Conservation (phyloP, 2,888 invertebrate genomes). For the Abscondita cerata region DNA sequence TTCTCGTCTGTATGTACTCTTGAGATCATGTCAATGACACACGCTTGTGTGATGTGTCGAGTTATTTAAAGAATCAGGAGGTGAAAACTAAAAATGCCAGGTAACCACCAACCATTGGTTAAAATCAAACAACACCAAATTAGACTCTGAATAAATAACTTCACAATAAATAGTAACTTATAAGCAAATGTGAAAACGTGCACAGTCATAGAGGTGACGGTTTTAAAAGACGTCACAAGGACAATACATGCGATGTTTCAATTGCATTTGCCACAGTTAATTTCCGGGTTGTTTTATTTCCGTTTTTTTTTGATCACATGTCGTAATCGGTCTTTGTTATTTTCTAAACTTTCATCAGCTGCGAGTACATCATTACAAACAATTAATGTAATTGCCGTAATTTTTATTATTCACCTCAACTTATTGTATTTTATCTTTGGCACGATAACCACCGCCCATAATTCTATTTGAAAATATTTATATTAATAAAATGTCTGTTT, state of each 20-base stretch:
- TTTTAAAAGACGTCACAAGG: constrained; percentile 8
- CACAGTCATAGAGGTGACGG: background rate
- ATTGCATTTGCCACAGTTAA: background rate
- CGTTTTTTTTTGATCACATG: too few relatives aligned
- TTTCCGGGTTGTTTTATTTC: constrained; percentile 8
- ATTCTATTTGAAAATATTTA: constrained; percentile 17
- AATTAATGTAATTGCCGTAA: constrained; percentile 8
- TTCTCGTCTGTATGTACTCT: too few relatives aligned
- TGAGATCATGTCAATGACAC: too few relatives aligned
- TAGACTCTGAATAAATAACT: too few relatives aligned
- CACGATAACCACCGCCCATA: constrained; percentile 27
- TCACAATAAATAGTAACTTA: too few relatives aligned
- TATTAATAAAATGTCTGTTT: constrained; percentile 7
- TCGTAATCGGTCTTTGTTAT: constrained; percentile 1
- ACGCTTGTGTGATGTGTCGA: too few relatives aligned
- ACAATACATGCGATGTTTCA: constrained; percentile 6
- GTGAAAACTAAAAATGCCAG: too few relatives aligned
- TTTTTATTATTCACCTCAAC: constrained; percentile 21
- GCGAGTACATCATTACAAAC: background rate
- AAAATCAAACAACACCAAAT: too few relatives aligned
- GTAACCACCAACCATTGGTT: too few relatives aligned
- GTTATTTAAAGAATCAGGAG: too few relatives aligned
- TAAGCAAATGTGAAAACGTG: too few relatives aligned
- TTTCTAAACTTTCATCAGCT: background rate
- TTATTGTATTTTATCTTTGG: constrained; percentile 21